Percentiles rank a stretch among this genome's conserved stretches.
Evolutionary conservation across 2,888 invertebrate species (phyloP).

Genomic region (Platynereis dumerilii): DNA sequence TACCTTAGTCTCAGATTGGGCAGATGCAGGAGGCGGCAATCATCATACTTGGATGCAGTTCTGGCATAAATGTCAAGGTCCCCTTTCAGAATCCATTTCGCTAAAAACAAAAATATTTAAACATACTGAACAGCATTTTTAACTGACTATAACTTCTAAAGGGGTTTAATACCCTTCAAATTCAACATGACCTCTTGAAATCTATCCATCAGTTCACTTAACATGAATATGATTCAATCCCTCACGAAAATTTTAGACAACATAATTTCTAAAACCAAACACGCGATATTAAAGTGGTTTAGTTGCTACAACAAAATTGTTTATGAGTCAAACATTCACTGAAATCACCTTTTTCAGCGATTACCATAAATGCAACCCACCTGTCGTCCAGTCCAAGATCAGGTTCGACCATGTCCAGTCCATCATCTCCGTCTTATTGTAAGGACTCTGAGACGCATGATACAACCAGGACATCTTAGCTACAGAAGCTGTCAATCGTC

Average conservation of each 20-base stretch:
- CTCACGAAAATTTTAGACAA: too few relatives aligned
- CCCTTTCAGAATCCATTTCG: conserved; percentile 86
- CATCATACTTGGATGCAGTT: conserved; percentile 98
- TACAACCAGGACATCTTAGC: conserved; percentile 87
- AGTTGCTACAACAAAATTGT: too few relatives aligned
- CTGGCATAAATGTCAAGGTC: conserved; percentile 93
- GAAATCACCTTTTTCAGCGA: too few relatives aligned
- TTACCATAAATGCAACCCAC: too few relatives aligned
- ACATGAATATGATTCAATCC: too few relatives aligned
- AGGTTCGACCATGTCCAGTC: conserved; percentile 94
- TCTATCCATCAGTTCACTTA: too few relatives aligned
- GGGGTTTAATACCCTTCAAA: neutral
- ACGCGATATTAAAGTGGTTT: too few relatives aligned
- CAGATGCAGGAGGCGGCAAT: conserved; percentile 89
- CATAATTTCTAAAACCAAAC: too few relatives aligned
- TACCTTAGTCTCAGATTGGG: conserved; percentile 84
- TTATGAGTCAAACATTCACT: too few relatives aligned
- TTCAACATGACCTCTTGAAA: too few relatives aligned
- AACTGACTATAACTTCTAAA: neutral
- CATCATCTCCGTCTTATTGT: conserved; percentile 99
- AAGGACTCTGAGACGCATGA: conserved; percentile 96
- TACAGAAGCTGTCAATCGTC: conserved; percentile 86
- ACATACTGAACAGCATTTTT: neutral
- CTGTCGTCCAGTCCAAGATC: conserved; percentile 95
- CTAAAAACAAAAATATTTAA: conserved; percentile 54